Evolutionary conservation across 2,113 vertebrate genomes (phyloP), one percentile per base, ranked within the genome.

Genomic region (Cephalopholis sonnerati): DNA sequence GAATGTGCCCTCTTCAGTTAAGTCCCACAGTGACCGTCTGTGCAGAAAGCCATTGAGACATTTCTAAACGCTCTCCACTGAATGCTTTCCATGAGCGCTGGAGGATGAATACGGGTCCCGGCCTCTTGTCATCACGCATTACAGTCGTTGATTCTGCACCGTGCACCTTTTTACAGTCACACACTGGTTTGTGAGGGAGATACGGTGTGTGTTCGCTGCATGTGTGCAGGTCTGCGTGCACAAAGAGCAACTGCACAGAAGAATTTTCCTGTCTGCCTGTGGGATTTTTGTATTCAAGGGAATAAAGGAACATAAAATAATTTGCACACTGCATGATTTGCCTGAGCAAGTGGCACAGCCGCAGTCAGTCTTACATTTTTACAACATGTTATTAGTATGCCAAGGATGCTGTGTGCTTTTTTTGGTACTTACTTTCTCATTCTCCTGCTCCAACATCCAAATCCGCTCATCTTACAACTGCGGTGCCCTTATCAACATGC

Each of bases 401-500:
- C 55, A 39, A 24, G 13, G 67, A 64, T 55, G 48, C 36, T 11
- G 24, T 36, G 62, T 69, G 57, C 67, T 32, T 58, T 7, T 80
- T 58, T 53, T 46, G 25, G 20, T 63, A 0, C 74, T 80, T 66
- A 27, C 63, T 57, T 65, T 46, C 32, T 75, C 5, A 15, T 57
- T 87, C 63, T 74, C 25, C 36, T 58, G 58, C 62, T 53, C 63
- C 9, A 63, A 32, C 64, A 81, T 79, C 36, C 29, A 77, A 85
- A 89, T 83, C 79, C 73, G 68, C 59, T 84, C 77, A 82, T 77
- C 70, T 85, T 81, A 77, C 78, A 62, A 67, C 58, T 0, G 58
- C 18, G 51, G 41, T 76, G 82, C 68, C 54, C 74, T 90, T 83
- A 84, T 87, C 87, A 81, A 85, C 83, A 86, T 78, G 70, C 84